Conservation (phyloP, 2,888 invertebrate species). For the Hirtodrosophila trivittata region DNA sequence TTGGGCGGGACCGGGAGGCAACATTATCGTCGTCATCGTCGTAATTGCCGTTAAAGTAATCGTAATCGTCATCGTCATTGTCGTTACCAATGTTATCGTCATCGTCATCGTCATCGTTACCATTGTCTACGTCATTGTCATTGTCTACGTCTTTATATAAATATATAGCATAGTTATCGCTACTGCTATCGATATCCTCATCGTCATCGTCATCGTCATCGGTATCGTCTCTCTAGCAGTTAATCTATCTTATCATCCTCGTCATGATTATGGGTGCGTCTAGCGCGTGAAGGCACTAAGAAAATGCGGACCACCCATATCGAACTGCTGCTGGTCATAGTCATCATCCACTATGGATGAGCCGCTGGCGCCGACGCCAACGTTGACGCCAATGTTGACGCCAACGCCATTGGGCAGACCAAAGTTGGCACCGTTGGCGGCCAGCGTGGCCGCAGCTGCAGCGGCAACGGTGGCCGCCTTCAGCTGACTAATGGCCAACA, state of each 20-base stretch:
- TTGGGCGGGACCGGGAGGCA: constrained; percentile 44
- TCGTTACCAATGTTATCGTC: constrained; percentile 2
- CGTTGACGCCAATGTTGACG: constrained; percentile 28
- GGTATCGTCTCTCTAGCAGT: no score
- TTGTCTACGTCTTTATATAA: no score
- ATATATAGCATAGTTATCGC: constrained; percentile 10
- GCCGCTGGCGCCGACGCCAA: constrained; percentile 35
- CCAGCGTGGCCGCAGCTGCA: constrained; percentile 46
- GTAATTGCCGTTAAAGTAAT: background rate
- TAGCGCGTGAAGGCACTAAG: constrained; percentile 83
- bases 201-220: constrained; percentile 3
- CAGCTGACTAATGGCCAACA: constrained; percentile 79
- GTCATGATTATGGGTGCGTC: constrained; percentile 2
- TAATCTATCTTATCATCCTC: background rate
- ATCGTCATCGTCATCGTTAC: constrained; percentile 3
- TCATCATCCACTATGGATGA: constrained; percentile 62
- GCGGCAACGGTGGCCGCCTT: constrained; percentile 68
- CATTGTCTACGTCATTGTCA: constrained; percentile 6
- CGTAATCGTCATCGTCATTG: constrained; percentile 9
- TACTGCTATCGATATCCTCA: background rate
- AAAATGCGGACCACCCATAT: constrained; percentile 83
- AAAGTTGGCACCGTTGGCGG: constrained; percentile 46
- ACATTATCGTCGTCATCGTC: background rate
- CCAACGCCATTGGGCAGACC: constrained; percentile 31
- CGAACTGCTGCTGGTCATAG: constrained; percentile 81